Conservation (phyloP, 2,797 vertebrate species). For the Chaetodon trifasciatus region DNA sequence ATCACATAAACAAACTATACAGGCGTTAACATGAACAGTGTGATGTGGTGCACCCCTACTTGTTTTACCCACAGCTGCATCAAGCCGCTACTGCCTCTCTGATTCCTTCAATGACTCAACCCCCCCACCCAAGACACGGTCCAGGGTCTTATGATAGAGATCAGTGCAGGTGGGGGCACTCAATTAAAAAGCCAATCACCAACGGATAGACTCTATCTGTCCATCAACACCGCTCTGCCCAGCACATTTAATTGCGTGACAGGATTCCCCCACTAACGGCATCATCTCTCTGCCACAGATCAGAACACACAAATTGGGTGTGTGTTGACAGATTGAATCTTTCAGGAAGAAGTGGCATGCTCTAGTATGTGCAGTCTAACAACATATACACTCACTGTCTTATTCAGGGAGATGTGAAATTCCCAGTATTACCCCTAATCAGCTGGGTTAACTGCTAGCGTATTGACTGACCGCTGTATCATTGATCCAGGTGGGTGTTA, state of each 20-base stretch:
- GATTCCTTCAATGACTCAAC: constrained; percentile 45
- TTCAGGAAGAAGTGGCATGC: constrained; percentile 42
- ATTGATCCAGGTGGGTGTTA: constrained; percentile 74
- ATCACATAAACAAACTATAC: not conserved
- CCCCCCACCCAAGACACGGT: constrained; percentile 62
- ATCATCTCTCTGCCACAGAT: constrained; percentile 72
- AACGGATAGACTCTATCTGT: constrained; percentile 78
- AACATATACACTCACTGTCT: constrained; percentile 21
- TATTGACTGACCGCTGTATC: constrained; percentile 75
- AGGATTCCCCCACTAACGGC: constrained; percentile 72
- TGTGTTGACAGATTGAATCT: constrained; percentile 74
- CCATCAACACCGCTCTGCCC: constrained; percentile 73
- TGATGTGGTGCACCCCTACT: not conserved
- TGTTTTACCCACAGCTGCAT: constrained; percentile 10
- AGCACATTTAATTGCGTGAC: constrained; percentile 74
- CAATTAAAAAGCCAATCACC: constrained; percentile 86
- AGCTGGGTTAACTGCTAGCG: constrained; percentile 76
- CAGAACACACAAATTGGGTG: constrained; percentile 63
- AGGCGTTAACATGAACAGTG: not conserved
- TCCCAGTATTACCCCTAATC: constrained; percentile 71
- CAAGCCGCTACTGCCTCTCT: constrained; percentile 15
- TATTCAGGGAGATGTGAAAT: constrained; percentile 51
- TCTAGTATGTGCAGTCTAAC: constrained; percentile 32
- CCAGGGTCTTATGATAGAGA: constrained; percentile 77
- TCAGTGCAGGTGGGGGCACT: constrained; percentile 79